A percentile compares a stretch with the other conserved stretches of the same genome.
Evolutionary conservation across 1,140 invertebrate species (phyloP).

Genomic region (Dreissena polymorpha): DNA sequence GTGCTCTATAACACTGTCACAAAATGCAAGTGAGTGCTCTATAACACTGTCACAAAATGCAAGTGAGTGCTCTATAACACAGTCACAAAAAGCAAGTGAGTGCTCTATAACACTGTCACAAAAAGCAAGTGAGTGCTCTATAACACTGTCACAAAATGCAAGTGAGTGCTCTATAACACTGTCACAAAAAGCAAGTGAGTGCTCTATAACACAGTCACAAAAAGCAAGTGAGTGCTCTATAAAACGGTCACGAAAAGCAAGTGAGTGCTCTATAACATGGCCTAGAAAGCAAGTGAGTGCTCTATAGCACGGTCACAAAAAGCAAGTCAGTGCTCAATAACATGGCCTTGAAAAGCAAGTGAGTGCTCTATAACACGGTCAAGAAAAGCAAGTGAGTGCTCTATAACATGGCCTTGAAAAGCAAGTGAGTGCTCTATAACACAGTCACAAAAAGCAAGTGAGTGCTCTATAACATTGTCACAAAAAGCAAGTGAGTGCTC

Average conservation of each 20-base stretch:
- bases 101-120: constrained; percentile 90
- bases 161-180: constrained; percentile 89
- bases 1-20: too few relatives aligned
- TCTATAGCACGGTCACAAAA: constrained; percentile 90
- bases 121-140: constrained; percentile 79
- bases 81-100: too few relatives aligned
- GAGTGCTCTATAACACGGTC: constrained; percentile 89
- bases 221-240: too few relatives aligned
- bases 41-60: constrained; percentile 87
- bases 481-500: too few relatives aligned
- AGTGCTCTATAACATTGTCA: too few relatives aligned
- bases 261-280: too few relatives aligned
- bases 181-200: constrained; percentile 84
- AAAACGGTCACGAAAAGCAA: constrained; percentile 86
- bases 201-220: too few relatives aligned
- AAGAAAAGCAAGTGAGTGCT: constrained; percentile 81
- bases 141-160: too few relatives aligned
- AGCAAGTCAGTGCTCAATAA: constrained; percentile 77
- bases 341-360: too few relatives aligned
- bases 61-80: constrained; percentile 78
- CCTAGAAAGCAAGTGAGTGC: too few relatives aligned
- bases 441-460: constrained; percentile 84
- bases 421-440: constrained; percentile 90
- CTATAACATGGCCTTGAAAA: too few relatives aligned
- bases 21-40: too few relatives aligned